Base-by-base conservation (phyloP, 2,797 vertebrate genomes). In the Mus spretus region DNA sequence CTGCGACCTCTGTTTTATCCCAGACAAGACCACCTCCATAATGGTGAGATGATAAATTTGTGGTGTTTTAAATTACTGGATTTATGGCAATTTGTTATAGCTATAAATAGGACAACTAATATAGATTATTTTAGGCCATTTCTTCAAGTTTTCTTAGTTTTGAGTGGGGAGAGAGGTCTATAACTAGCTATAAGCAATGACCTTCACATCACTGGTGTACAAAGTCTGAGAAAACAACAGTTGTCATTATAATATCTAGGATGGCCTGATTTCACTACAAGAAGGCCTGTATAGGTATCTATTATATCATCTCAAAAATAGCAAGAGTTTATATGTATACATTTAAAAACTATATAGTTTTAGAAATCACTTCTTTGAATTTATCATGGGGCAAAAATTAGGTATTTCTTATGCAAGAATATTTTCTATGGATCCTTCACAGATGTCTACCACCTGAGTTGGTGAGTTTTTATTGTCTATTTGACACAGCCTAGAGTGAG, bases 321-420 rank as follows among this genome's bases (percentile, higher is more conserved):
- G 26, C 81, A 63, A 11, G 37, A 63, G 19, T 75, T 82, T 83
- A n/a, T 89, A 90, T 92, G 65, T 37, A 50, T 70, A 53, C 19
- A 40, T 95, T 93, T 20, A 19, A 79, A 84, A 84, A 47, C 37
- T 14, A 26, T 1, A 31, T 37, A 57, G 20, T 86, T 47, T 96
- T 88, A 79, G 72, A 89, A 94, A 63, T 24, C 61, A 82, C 57
- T 40, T 34, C 10, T 89, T 85, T 90, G 72, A 75, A 3, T 87
- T 70, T 77, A 14, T 11, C 37, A 44, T 1, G 22, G 15, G 74
- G 28, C 2, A 67, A 37, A 75, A 59, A 10, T 40, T 40, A 17
- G 22, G 24, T 67, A 50, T 67, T 85, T 57, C 2, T 12, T 74
- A 40, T 20, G 9, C 10, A 26, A 74, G n/a, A 74, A 20, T 57